Base-by-base conservation (phyloP, 2,888 invertebrate genomes). In the Mystacides longicornis region DNA sequence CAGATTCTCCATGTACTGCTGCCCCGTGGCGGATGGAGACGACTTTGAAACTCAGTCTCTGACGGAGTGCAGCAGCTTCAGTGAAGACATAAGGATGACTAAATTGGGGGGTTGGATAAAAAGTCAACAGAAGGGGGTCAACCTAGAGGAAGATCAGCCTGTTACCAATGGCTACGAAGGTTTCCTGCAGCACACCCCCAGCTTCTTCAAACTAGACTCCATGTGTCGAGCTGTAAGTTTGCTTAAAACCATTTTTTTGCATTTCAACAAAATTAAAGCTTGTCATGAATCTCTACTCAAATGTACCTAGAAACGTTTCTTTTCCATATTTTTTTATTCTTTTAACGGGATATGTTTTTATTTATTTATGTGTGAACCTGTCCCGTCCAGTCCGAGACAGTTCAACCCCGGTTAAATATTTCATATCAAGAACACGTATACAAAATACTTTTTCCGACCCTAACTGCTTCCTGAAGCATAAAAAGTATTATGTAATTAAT, bases 1-100 rank as follows among this genome's bases (percentile, higher is more conserved):
- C 67, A 75, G 83, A n/a, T 83, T 82, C 63, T 81, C 82, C 7
- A 82, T 82, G 79, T 83, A 83, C 64, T 79, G 79, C 63, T 83
- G 82, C 64, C 81, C 81, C 9, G 71, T 81, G 1, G 77, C 78
- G 18, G 79, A 81, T 21, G 76, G 78, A 43, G 72, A 79, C 22
- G 72, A 77, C 20, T 73, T 76, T 59, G 76, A 77, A 16, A 62
- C 56, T 54, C 70, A 74, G 63, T 70, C 74, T 19, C 73, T 74
- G 58, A 73, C 74, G 47, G 76, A 75, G 37, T 75, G 75, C 61
- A 74, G 73, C 61, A 75, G 75, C 60, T 70, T 78, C 42, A 78
- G 75, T 63, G 73, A 73, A 61, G 73, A 69, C 60, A 77, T 77
- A 60, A 71, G 69, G 56, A 75, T 75, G n/a, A 75, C 76, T 2